phyloP scores from a whole-genome alignment of 2,888 invertebrate species.

The Agriopis leucophaearia region DNA sequence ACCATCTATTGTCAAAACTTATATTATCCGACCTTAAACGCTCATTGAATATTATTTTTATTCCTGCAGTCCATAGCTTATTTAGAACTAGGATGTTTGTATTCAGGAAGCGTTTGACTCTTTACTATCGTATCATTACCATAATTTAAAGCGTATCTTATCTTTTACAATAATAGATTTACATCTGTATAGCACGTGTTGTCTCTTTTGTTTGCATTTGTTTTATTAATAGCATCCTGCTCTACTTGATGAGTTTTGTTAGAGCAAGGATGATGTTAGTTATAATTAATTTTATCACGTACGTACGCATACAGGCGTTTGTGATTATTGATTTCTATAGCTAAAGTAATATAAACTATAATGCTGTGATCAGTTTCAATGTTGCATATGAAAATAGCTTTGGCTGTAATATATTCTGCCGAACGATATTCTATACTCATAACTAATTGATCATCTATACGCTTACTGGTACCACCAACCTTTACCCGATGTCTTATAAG shows the following conservation, averaged over 20 bases:
- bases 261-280: neutral
- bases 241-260: neutral
- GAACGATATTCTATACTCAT: no score
- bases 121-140: slow-evolving; percentile 21
- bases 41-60: neutral
- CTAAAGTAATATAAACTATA: no score
- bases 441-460: neutral
- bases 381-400: neutral
- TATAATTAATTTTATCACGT: neutral
- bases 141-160: slow-evolving; percentile 37
- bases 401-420: no score
- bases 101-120: slow-evolving; percentile 24
- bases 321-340: no score
- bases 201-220: slow-evolving; percentile 5
- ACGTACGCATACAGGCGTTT: neutral
- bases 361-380: no score
- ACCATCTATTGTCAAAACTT: no score
- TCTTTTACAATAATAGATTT: slow-evolving; percentile 30
- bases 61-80: neutral
- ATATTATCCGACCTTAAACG: no score
- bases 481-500: slow-evolving; percentile 11
- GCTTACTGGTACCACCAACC: neutral
- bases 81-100: neutral
- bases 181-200: slow-evolving; percentile 18
- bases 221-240: slow-evolving; percentile 8